Conservation (phyloP, 1,140 invertebrate species). For the Drosophila orosa region DNA sequence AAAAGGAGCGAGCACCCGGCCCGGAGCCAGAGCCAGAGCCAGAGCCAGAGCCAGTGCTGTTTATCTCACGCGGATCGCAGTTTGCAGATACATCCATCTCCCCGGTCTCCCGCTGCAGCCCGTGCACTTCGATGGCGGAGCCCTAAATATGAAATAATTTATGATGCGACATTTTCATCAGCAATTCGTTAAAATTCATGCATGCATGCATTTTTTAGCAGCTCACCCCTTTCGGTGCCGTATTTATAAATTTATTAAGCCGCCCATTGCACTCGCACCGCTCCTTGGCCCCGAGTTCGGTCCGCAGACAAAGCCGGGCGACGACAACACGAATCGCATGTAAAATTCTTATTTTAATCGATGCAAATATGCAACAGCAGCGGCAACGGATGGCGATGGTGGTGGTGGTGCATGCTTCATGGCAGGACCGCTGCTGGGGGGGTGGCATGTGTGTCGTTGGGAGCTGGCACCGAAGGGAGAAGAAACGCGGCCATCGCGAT, state of each 20-base stretch:
- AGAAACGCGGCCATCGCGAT: constrained; percentile 73
- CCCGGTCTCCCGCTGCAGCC: not conserved
- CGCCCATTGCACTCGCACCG: constrained; percentile 33
- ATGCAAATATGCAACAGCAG: constrained; percentile 76
- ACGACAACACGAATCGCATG: constrained; percentile 81
- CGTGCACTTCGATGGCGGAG: constrained; percentile 17
- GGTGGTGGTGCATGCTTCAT: constrained; percentile 66
- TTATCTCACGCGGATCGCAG: constrained; percentile 73
- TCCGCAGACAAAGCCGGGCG: constrained; percentile 75
- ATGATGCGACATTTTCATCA: constrained; percentile 83
- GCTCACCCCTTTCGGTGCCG: constrained; percentile 50
- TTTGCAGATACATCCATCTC: constrained; percentile 27
- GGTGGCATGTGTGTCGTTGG: constrained; percentile 32
- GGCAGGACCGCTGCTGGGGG: constrained; percentile 43
- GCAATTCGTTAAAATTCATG: constrained; percentile 83
- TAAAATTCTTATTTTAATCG: constrained; percentile 83
- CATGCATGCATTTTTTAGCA: constrained; percentile 78
- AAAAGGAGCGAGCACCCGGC: constrained; percentile 14
- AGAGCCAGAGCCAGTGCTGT: constrained; percentile 59
- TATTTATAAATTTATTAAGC: constrained; percentile 81
- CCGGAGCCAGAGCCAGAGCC: not conserved
- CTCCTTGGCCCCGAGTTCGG: constrained; percentile 43
- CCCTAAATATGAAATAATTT: constrained; percentile 83
- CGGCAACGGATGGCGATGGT: constrained; percentile 36
- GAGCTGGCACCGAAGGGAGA: constrained; percentile 26